Base-by-base conservation (phyloP, 2,113 vertebrate genomes). In the Trichomycterus rosablanca region DNA sequence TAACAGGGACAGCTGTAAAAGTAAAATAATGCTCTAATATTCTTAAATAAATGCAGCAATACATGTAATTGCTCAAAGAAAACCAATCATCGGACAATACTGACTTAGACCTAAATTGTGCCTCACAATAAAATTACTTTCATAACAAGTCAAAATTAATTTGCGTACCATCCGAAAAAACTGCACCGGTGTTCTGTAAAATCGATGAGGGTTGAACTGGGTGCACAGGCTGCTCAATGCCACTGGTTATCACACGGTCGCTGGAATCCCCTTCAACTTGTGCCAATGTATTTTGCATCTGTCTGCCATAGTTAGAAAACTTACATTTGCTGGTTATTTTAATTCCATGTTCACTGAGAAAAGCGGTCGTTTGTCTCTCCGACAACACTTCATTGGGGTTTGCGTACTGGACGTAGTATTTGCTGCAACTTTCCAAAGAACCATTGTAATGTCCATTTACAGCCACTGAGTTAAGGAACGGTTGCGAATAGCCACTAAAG, bases 151-250 rank as follows among this genome's bases (percentile, higher is more conserved):
- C n/a, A n/a, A n/a, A n/a, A n/a, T n/a, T n/a, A n/a, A n/a, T 24
- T 43, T 68, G 69, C 80, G 72, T 92, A 97, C 93, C 94, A 85
- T 93, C 89, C 78, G 85, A 81, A 80, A 89, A 88, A 57, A 88
- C 85, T 78, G 88, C 80, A 84, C 91, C 86, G 86, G 84, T 84
- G 85, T 89, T 91, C 51, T 89, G 81, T 79, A 87, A 79, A 71
- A 80, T 85, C 53, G 89, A 78, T 48, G 89, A 67, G 19, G 86
- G 79, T 67, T 89, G 91, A 76, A 84, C 75, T 76, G 84, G 84
- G 88, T 87, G 88, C 80, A 88, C 82, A 72, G 89, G 80, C 79
- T 83, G 85, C 78, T 92, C 93, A 80, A 80, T 57, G 71, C 80
- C 85, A 70, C 88, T 87, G 76, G 85, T 84, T 74, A 82, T 72